These are phyloP conservation scores for Felis chaus DNA, from an alignment of 2,113 vertebrate species.

Conservation along the genomic window DNA sequence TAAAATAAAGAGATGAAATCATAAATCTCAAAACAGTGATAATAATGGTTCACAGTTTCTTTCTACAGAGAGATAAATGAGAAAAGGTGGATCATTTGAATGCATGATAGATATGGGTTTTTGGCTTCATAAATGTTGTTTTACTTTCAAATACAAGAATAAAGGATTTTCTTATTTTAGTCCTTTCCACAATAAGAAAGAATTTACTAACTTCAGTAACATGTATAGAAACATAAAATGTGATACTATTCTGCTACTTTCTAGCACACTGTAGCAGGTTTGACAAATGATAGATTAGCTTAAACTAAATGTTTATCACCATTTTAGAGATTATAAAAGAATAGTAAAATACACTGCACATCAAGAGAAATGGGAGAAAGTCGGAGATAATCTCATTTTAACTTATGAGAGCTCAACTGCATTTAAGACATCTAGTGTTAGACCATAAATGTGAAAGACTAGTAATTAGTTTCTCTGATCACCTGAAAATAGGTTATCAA, in stretches of 20 bases:
- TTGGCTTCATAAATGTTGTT: not conserved
- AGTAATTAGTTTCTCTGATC: slow-evolving; percentile 55
- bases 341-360: not conserved
- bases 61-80: not conserved
- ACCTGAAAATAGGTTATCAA: slow-evolving; percentile 34
- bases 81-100: not conserved
- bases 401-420: slow-evolving; percentile 1
- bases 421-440: not conserved
- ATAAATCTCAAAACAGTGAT: not conserved
- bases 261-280: not conserved
- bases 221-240: not conserved
- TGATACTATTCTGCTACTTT: slow-evolving; percentile 10
- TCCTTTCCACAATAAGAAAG: slow-evolving; percentile 19
- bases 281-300: slow-evolving; percentile 47
- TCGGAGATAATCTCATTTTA: not conserved
- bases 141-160: not conserved
- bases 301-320: slow-evolving; percentile 47
- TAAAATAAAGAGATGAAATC: not conserved
- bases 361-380: not conserved
- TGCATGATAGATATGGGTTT: not conserved
- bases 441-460: not conserved
- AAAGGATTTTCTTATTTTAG: not conserved
- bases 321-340: slow-evolving; percentile 25
- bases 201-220: not conserved
- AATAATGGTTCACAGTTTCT: not conserved